Base-by-base conservation (phyloP, 2,888 invertebrate species). In the Spilosoma lubricipeda region DNA sequence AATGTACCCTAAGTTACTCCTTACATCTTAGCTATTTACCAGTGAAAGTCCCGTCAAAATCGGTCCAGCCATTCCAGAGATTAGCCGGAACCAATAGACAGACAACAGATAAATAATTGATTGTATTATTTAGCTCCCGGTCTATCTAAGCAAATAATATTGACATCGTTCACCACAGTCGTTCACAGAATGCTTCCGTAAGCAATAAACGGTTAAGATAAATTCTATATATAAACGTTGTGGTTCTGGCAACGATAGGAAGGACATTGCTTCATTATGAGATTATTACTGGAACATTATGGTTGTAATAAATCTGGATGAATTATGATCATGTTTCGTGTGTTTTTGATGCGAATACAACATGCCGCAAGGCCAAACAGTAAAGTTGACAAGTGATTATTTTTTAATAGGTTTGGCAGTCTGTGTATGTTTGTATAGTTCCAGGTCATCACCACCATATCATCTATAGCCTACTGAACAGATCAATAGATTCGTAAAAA, bases 181-280 rank as follows among this genome's bases (percentile, higher is more conserved):
- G 27, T 36, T 65, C 39, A 68, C 76, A 79, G 67, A 70, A 75
- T 23, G 72, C 72, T 74, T 76, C 71, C 69, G 73, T 74, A 70
- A 48, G 70, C 67, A 69, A 71, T 72, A 69, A 76, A 71, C 67
- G 30, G 70, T 59, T 71, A 66, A 64, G 72, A 77, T 70, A 45
- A 39, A 66, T 2, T 68, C 76, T 79, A 77, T 74, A 73, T 78
- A 78, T 85, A 85, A 71, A 30, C 73, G 30, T 75, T 42, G 71
- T 76, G 78, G 33, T 75, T 80, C 79, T 80, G 82, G 78, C 79
- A 83, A 67, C 80, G 48, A 76, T 56, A 23, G 13, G 71, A 78
- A 74, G 77, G 82, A 79, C 69, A 77, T 42, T n/a, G 27, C 42
- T 80, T 79, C 80, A 77, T 84, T 77, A 79, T 74, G 67, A 74